Evolutionary conservation across 2,797 vertebrate species (phyloP).

Genomic region (Amphiprion clarkii): DNA sequence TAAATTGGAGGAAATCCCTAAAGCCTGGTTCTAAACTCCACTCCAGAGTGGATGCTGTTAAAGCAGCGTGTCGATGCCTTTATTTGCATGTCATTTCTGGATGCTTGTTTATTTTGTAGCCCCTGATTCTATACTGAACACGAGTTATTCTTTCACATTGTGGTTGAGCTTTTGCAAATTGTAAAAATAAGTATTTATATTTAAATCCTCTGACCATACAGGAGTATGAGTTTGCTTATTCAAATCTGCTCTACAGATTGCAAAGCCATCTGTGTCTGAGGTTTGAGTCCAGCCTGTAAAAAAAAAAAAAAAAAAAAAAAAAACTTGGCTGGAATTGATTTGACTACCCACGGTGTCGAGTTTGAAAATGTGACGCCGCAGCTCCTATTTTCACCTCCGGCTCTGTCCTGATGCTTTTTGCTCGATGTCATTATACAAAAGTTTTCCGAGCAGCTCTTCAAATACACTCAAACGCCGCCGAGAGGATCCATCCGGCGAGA

Average conservation of each 20-base stretch:
- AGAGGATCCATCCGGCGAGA: constrained; percentile 52
- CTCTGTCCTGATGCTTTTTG: constrained; percentile 16
- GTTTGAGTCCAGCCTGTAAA: constrained; percentile 18
- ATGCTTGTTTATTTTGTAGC: too few relatives aligned
- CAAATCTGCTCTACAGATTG: neutral
- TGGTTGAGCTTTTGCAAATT: neutral
- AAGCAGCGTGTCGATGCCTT: too few relatives aligned
- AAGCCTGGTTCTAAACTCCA: constrained; percentile 22
- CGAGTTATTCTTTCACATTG: neutral
- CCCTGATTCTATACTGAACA: too few relatives aligned
- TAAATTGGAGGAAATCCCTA: constrained; percentile 18
- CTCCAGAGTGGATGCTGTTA: neutral
- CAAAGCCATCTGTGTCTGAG: constrained; percentile 5
- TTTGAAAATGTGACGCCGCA: constrained; percentile 3
- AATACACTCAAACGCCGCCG: constrained; percentile 36
- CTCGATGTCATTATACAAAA: constrained; percentile 39
- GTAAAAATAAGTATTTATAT: neutral
- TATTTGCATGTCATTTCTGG: too few relatives aligned
- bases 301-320: neutral
- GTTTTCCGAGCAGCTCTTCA: constrained; percentile 45
- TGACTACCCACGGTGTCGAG: constrained; percentile 25
- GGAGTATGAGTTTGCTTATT: too few relatives aligned
- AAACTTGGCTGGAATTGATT: constrained; percentile 27
- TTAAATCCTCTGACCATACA: neutral
- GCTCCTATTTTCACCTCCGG: constrained; percentile 38